Base-by-base conservation (phyloP, 2,113 vertebrate species). In the Silurus meridionalis region DNA sequence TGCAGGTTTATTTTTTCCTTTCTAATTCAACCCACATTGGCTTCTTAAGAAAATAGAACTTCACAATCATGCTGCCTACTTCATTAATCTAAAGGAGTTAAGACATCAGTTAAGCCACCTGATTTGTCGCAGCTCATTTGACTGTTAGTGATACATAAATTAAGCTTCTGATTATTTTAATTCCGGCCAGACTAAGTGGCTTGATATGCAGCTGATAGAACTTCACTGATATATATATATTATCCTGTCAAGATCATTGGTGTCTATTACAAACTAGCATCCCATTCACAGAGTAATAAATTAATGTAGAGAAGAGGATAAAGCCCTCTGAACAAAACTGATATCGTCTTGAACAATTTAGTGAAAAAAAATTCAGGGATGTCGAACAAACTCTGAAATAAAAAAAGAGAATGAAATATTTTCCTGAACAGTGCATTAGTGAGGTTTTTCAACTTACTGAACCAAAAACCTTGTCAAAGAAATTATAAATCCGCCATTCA, bases 81-180 rank as follows among this genome's bases (percentile, higher is more conserved):
- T 83, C 81, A 85, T 85, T 86, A 87, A 89, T 87, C 61, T 67
- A 83, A 83, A 90, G 37, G 84, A 81, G 80, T 88, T 83, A 28
- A 60, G 84, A 69, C 71, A 46, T 61, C 78, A 58, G 67, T 82
- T 67, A 77, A 89, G 88, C 91, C 90, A 92, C 92, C 93, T 94
- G 94, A 94, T 87, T 93, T 84, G 88, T 90, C 92, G 93, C 93
- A 94, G 92, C 92, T 93, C 92, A 89, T 88, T 87, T 86, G 91
- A 90, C 55, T 28, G 55, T 87, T 89, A 90, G 74, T 88, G 85
- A 87, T 84, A 48, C 85, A 83, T 88, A 5, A 83, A 60, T 82
- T 25, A 46, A 23, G 83, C 78, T 83, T 87, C 88, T 80, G 87
- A 37, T 88, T 83, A 55, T 83, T 14, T 74, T 80, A 60, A 88